phyloP scores from a whole-genome alignment of 2,888 invertebrate species.

The Copidosoma aretas region DNA sequence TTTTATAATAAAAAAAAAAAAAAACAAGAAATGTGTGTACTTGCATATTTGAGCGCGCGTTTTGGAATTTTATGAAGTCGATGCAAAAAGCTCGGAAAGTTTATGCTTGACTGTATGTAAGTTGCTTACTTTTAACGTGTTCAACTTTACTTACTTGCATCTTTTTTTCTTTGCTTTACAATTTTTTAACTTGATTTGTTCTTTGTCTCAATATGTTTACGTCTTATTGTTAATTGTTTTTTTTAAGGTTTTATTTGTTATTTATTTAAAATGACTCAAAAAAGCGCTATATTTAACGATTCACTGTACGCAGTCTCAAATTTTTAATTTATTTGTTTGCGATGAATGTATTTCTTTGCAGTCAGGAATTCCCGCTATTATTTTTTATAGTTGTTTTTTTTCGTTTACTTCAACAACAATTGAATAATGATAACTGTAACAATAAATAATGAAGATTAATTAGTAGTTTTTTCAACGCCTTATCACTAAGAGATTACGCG shows the following conservation, averaged over 20 bases:
- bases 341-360: constrained; percentile 14
- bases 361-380: background rate
- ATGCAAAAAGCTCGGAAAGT: constrained; percentile 31
- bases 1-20: constrained; percentile 5
- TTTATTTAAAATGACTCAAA: constrained; percentile 23
- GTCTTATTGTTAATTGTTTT: background rate
- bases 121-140: too few relatives aligned
- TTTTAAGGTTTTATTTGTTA: constrained; percentile 9
- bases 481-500: constrained; percentile 18
- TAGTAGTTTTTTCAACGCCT: background rate
- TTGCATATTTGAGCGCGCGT: constrained; percentile 9
- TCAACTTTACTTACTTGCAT: too few relatives aligned
- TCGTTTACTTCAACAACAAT: constrained; percentile 2
- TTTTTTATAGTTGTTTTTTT: background rate
- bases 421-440: background rate
- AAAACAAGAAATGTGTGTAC: constrained; percentile 6
- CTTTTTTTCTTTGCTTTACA: too few relatives aligned
- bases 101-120: background rate
- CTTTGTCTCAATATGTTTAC: background rate
- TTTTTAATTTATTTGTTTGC: constrained; percentile 17
- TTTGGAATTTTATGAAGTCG: constrained; percentile 14
- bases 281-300: constrained; percentile 31
- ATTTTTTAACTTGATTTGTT: background rate
- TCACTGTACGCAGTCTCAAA: constrained; percentile 34
- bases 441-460: background rate